Conservation (phyloP, 2,113 vertebrate genomes). For the Ginglymostoma cirratum region DNA sequence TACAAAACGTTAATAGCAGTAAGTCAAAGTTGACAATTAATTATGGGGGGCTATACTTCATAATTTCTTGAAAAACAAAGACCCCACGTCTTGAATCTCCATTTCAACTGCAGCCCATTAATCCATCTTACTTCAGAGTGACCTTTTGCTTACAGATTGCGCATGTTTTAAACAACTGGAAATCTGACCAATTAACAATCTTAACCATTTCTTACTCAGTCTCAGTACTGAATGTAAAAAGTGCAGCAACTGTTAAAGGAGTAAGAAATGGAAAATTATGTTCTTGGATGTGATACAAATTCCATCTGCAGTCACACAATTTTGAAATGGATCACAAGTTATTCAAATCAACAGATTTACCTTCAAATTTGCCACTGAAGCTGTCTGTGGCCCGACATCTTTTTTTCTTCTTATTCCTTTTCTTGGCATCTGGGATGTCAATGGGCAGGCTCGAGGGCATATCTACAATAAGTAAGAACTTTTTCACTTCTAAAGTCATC, state of each 20-base stretch:
- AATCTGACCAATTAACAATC: not conserved
- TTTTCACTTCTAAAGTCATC: not conserved
- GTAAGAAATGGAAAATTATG: not conserved
- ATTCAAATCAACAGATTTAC: constrained; percentile 48
- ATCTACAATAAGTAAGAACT: constrained; percentile 53
- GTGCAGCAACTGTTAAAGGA: not conserved
- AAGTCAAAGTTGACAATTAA: not conserved
- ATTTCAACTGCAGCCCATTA: not conserved
- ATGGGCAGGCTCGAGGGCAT: constrained; percentile 89
- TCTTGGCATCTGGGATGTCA: constrained; percentile 92
- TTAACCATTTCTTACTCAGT: not conserved
- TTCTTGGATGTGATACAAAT: not conserved
- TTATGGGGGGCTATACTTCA: no score
- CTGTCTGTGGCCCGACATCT: constrained; percentile 92
- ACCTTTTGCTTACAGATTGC: not conserved
- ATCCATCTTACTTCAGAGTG: not conserved
- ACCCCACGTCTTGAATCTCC: not conserved
- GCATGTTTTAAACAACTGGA: not conserved
- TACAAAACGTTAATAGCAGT: not conserved
- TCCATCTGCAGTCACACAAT: not conserved
- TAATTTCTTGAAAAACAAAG: not conserved
- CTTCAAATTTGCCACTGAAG: constrained; percentile 90
- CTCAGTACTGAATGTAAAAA: not conserved
- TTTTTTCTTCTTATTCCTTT: constrained; percentile 96
- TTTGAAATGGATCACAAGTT: no score